Evolutionary conservation across 2,888 invertebrate species (phyloP).

Genomic region (Neoitamus cyanurus): DNA sequence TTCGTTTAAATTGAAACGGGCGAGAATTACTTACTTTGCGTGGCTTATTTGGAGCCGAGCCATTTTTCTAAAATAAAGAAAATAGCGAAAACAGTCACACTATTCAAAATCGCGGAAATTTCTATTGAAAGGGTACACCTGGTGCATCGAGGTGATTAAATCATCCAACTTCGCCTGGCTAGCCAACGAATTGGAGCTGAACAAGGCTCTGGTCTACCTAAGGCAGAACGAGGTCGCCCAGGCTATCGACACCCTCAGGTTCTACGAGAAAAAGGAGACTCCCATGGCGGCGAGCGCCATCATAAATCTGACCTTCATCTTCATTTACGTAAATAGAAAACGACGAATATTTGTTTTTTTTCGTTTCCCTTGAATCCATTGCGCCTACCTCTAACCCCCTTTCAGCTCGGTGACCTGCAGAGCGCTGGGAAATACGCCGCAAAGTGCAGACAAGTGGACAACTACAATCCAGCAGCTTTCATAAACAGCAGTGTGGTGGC

Average conservation of each 20-base stretch:
- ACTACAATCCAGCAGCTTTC: constrained; percentile 83
- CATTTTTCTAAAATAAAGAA: no score
- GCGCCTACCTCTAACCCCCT: constrained; percentile 54
- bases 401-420: constrained; percentile 80
- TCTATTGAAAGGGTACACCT: constrained; percentile 68
- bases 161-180: constrained; percentile 85
- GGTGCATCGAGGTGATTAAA: constrained; percentile 96
- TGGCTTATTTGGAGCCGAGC: no score
- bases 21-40: no score
- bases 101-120: background rate
- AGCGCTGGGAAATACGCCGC: constrained; percentile 83
- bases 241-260: constrained; percentile 85
- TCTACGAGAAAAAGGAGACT: constrained; percentile 86
- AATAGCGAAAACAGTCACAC: no score
- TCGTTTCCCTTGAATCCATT: no score
- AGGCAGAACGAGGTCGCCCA: constrained; percentile 82
- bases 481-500: constrained; percentile 88
- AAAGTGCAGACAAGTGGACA: constrained; percentile 78
- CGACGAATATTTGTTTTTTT: no score
- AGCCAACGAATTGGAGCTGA: constrained; percentile 89
- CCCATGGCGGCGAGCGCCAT: constrained; percentile 87
- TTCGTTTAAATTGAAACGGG: no score
- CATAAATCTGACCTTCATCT: constrained; percentile 87
- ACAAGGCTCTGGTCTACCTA: constrained; percentile 87
- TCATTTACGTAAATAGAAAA: constrained; percentile 60